phyloP scores from a whole-genome alignment of 2,113 vertebrate genomes.

The Sinosuthora webbiana region DNA sequence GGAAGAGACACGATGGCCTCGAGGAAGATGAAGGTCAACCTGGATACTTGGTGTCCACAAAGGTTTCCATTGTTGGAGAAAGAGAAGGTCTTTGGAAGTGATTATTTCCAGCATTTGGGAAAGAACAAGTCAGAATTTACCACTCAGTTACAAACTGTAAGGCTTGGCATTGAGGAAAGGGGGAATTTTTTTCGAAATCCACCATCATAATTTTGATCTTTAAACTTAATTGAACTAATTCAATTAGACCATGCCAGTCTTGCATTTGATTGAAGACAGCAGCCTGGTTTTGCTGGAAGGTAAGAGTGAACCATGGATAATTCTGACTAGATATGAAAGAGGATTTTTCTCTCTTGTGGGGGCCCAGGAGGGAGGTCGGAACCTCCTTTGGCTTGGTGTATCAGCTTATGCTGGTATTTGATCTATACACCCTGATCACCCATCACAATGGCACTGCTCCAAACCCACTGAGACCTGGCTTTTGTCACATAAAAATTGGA shows the following conservation, averaged over 20 bases:
- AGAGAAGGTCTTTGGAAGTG: background rate
- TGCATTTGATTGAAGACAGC: background rate
- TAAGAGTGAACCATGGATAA: background rate
- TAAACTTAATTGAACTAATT: background rate
- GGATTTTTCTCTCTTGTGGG: background rate
- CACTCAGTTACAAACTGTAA: background rate
- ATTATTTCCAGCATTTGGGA: background rate
- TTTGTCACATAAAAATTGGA: background rate
- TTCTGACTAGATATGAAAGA: background rate
- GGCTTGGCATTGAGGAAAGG: background rate
- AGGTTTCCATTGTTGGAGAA: background rate
- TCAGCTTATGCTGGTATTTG: background rate
- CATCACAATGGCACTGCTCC: background rate
- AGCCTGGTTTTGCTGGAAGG: background rate
- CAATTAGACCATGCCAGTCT: background rate
- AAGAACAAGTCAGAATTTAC: background rate
- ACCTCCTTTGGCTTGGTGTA: background rate
- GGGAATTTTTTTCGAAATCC: background rate
- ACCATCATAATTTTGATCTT: background rate
- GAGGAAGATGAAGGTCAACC: background rate
- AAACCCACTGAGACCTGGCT: rapidly evolving
- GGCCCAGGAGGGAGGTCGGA: background rate
- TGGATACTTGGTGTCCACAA: rapidly evolving
- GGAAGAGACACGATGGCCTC: rapidly evolving
- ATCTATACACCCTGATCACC: background rate